Evolutionary conservation across 1,140 invertebrate genomes (phyloP).

Genomic region (Solen grandis): DNA sequence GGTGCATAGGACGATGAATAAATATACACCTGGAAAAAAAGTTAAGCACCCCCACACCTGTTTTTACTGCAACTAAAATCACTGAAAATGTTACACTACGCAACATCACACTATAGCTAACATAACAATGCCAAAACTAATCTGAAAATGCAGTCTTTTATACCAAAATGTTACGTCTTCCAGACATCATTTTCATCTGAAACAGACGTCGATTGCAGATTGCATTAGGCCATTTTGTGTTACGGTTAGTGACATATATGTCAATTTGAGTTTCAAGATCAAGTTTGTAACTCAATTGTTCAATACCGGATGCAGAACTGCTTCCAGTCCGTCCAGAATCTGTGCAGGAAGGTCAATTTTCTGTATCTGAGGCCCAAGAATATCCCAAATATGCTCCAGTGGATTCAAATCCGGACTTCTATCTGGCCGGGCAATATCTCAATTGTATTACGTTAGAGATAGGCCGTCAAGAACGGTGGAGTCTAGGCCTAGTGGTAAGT

Average conservation of each 20-base stretch:
- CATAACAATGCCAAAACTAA: conserved; percentile 3
- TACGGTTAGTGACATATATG: background rate
- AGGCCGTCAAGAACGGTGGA: too few species aligned
- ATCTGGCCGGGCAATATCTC: too few species aligned
- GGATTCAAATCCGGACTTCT: too few species aligned
- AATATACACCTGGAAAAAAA: too few species aligned
- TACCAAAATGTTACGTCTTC: background rate
- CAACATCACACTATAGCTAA: conserved; percentile 1
- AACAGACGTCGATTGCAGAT: conserved; percentile 1
- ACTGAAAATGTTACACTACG: too few species aligned
- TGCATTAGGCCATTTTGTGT: background rate
- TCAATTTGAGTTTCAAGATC: conserved; percentile 1
- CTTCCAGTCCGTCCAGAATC: background rate
- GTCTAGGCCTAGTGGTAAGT: background rate
- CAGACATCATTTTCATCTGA: background rate
- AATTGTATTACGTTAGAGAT: too few species aligned
- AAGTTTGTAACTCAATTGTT: background rate
- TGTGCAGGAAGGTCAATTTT: background rate
- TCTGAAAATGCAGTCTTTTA: background rate
- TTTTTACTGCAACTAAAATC: too few species aligned
- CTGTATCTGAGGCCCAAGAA: too few species aligned
- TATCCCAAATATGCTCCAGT: too few species aligned
- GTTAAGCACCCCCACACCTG: too few species aligned
- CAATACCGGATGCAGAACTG: background rate
- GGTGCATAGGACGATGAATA: too few species aligned